Evolutionary conservation across 2,113 vertebrate genomes (phyloP), one percentile per base, ranked within the genome.

Genomic region (Hucho hucho): DNA sequence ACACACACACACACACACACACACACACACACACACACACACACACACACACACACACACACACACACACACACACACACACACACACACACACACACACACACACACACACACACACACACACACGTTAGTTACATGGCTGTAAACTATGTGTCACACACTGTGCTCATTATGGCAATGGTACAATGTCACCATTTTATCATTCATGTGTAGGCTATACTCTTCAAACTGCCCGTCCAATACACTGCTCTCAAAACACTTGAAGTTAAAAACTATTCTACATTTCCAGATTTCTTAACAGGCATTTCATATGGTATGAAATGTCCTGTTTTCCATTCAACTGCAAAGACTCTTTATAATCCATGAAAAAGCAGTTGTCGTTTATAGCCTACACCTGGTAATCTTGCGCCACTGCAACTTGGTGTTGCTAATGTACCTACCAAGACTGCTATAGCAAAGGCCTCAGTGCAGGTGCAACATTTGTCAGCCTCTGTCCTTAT

Each of bases 391-490:
- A 53, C 13, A 53, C 49, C 16, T 53, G 4, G 13, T 63, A 12
- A 63, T 25, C 2, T 58, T 37, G 70, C 69, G 25, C 75, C 70
- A 13, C 2, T 75, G 65, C 77, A 73, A 79, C 75, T 69, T 26
- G 69, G 24, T 56, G 47, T 56, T 7, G 66, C 66, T 47, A 24
- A 2, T 22, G 28, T 46, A 24, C 24, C 69, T 70, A 68, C 18
- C 66, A 1, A 64, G 68, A 4, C 64, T 69, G 32, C 28, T 76
- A 70, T 58, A 71, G 81, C 79, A 80, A 81, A 81, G 83, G 73
- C 71, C 63, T 74, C 29, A 1, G 80, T 64, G 86, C 84, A 87
- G 89, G 83, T 87, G 83, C 75, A 20, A 77, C 64, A 68, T 87
- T 86, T 75, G 75, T 83, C 84, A 81, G 77, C 77, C 72, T 69